Evolutionary conservation across 2,113 vertebrate species (phyloP).

Genomic region (Paratilapia polleni): DNA sequence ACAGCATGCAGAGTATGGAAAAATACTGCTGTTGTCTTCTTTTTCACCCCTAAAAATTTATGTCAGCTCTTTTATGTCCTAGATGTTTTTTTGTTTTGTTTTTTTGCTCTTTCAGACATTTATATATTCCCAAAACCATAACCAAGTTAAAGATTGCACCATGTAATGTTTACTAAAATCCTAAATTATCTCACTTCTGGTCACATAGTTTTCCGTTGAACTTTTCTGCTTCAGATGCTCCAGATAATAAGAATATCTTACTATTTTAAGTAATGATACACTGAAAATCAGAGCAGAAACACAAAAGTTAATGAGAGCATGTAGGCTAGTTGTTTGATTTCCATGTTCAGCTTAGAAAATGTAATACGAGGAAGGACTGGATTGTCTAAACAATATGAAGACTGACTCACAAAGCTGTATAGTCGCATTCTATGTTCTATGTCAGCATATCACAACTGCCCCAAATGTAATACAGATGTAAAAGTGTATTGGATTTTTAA

Average conservation of each 20-base stretch:
- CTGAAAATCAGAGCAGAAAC: background rate
- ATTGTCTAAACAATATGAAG: background rate
- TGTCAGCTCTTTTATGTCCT: conserved; percentile 14
- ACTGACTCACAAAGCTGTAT: background rate
- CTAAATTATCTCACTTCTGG: background rate
- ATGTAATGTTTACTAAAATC: background rate
- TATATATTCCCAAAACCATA: background rate
- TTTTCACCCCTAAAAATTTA: conserved; percentile 28
- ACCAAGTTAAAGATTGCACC: background rate
- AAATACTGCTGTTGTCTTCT: conserved; percentile 55
- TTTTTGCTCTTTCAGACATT: conserved; percentile 15
- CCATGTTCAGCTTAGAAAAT: background rate
- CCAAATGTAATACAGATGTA: background rate
- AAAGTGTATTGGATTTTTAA: background rate
- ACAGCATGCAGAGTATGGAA: conserved; percentile 60
- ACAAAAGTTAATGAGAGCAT: background rate
- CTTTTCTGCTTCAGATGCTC: background rate
- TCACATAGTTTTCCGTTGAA: background rate
- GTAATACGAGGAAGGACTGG: background rate
- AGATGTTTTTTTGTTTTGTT: too few species aligned
- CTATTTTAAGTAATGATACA: background rate
- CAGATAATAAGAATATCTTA: background rate
- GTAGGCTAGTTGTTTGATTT: background rate
- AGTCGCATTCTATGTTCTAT: accelerated
- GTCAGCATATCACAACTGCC: accelerated